Evolutionary conservation across 2,797 vertebrate genomes (phyloP).

Genomic region (Xyrichtys novacula): DNA sequence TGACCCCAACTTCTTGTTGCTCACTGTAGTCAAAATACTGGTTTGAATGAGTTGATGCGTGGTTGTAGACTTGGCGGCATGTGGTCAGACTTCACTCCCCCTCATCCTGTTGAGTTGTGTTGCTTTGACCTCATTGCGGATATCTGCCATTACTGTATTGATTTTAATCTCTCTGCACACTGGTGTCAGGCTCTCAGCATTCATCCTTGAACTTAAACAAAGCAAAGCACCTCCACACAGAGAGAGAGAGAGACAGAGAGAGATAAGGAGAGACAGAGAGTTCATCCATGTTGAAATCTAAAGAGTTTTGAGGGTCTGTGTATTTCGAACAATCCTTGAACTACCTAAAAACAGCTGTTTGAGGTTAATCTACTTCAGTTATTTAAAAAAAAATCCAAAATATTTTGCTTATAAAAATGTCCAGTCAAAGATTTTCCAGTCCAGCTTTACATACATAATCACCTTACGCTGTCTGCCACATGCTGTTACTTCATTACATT

Average conservation of each 20-base stretch:
- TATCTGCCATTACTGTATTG: conserved; percentile 44
- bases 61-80: conserved; percentile 18
- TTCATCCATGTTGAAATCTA: conserved; percentile 32
- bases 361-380: neutral
- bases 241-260: too few relatives aligned
- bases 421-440: neutral
- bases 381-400: neutral
- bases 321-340: neutral
- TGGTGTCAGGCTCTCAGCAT: conserved; percentile 59
- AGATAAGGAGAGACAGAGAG: neutral
- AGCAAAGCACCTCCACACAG: neutral
- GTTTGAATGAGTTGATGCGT: conserved; percentile 36
- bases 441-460: neutral
- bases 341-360: too few relatives aligned
- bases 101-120: conserved; percentile 22
- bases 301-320: conserved; percentile 7
- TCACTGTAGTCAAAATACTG: conserved; percentile 4
- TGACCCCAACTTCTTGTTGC: conserved; percentile 15
- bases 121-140: conserved; percentile 50
- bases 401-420: too few relatives aligned
- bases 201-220: conserved; percentile 15
- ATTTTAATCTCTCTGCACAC: conserved; percentile 56
- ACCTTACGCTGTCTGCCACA: neutral
- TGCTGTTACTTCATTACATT: conserved; percentile 12
- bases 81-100: neutral